These are phyloP conservation scores for Euzetes globulus DNA, from an alignment of 2,888 invertebrate genomes.

Conservation along the genomic window DNA sequence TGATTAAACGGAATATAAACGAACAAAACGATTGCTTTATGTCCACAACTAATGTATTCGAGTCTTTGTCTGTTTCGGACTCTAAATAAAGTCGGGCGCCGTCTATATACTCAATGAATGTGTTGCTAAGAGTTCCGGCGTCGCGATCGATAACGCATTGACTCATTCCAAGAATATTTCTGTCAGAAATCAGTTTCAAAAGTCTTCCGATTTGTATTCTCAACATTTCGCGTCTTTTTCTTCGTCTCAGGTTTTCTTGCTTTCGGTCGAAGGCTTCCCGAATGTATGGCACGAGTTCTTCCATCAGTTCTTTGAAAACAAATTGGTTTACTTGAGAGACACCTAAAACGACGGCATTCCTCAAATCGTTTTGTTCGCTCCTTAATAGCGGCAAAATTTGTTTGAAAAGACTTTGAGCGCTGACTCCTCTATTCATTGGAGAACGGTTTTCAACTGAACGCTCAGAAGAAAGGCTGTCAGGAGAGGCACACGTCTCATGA, in stretches of 20 bases:
- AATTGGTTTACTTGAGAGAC: slow-evolving; percentile 90
- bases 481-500: slow-evolving; percentile 65
- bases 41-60: slow-evolving; percentile 68
- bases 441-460: slow-evolving; percentile 63
- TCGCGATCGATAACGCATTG: slow-evolving; percentile 57
- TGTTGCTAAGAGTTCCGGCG: slow-evolving; percentile 71
- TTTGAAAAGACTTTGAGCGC: slow-evolving; percentile 82
- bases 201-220: slow-evolving; percentile 83
- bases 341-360: slow-evolving; percentile 87
- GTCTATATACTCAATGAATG: slow-evolving; percentile 89
- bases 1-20: slow-evolving; percentile 85
- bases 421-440: slow-evolving; percentile 51
- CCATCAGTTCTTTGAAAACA: slow-evolving; percentile 91
- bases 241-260: slow-evolving; percentile 88
- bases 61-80: slow-evolving; percentile 87
- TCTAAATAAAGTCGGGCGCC: slow-evolving; percentile 84
- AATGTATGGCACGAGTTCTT: slow-evolving; percentile 81
- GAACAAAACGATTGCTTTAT: slow-evolving; percentile 88
- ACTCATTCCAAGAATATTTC: slow-evolving; percentile 74
- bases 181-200: slow-evolving; percentile 82
- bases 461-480: slow-evolving; percentile 66
- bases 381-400: slow-evolving; percentile 81
- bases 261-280: slow-evolving; percentile 94
- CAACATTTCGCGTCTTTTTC: slow-evolving; percentile 81
- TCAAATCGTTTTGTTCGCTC: slow-evolving; percentile 85